Evolutionary conservation across 2,888 invertebrate genomes (phyloP).

Genomic region (Epirrhoe alternata): DNA sequence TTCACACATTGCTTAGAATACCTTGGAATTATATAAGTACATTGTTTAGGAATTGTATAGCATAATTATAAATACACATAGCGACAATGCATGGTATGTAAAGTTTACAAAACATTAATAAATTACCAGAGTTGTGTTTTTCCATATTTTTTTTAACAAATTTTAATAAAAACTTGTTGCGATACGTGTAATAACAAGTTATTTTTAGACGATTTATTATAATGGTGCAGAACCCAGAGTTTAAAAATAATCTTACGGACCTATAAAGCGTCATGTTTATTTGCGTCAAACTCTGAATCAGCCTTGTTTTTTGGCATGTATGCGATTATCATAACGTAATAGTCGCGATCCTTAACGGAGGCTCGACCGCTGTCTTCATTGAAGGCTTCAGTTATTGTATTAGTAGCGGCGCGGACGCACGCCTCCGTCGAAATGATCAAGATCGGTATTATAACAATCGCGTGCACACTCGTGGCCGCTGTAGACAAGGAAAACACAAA

Average conservation of each 20-base stretch:
- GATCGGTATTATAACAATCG: slow-evolving; percentile 63
- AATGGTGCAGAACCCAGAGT: neutral
- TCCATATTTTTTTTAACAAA: neutral
- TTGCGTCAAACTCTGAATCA: slow-evolving; percentile 2
- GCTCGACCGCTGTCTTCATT: slow-evolving; percentile 48
- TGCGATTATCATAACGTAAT: slow-evolving; percentile 61
- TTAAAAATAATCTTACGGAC: neutral
- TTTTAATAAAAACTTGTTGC: neutral
- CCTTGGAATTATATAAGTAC: neutral
- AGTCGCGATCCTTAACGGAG: slow-evolving; percentile 47
- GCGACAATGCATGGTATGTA: neutral
- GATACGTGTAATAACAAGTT: neutral
- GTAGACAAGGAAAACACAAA: slow-evolving; percentile 50
- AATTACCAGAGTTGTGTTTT: neutral
- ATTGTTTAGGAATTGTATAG: neutral
- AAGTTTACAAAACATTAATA: neutral
- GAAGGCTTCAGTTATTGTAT: slow-evolving; percentile 57
- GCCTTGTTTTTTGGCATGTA: slow-evolving; percentile 46
- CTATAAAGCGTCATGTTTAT: neutral
- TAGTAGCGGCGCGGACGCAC: slow-evolving; percentile 73
- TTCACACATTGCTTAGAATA: neutral
- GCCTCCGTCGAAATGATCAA: slow-evolving; percentile 62
- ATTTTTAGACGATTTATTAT: neutral
- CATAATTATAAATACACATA: neutral
- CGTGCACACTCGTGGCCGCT: slow-evolving; percentile 62